These are phyloP conservation scores for Struthio camelus DNA, from an alignment of 2,113 vertebrate species.

Conservation along the genomic window DNA sequence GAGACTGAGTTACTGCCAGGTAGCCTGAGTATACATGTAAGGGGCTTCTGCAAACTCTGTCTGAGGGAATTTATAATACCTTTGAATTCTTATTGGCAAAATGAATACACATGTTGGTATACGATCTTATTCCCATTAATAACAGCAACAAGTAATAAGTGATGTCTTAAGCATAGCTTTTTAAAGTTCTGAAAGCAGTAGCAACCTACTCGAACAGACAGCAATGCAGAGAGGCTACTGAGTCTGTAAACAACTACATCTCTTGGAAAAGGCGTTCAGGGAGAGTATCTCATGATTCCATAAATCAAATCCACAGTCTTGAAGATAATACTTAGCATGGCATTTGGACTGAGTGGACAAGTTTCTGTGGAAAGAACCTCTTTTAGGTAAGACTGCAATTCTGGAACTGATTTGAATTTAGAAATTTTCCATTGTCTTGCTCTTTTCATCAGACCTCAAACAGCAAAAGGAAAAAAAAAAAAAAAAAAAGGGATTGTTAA, in stretches of 20 bases:
- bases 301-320: too few species aligned
- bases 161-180: neutral
- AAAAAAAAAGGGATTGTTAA: neutral
- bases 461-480: neutral
- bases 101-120: neutral
- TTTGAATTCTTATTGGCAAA: neutral
- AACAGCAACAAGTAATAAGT: neutral
- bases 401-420: neutral
- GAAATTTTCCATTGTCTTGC: neutral
- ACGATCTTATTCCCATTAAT: too few species aligned
- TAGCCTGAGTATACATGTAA: neutral
- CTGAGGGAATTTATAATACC: neutral
- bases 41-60: neutral
- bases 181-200: neutral
- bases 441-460: neutral
- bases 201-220: neutral
- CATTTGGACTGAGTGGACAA: too few species aligned
- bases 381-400: neutral
- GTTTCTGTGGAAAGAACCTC: neutral
- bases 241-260: neutral
- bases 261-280: neutral
- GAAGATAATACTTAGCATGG: accelerated
- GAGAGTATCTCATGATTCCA: neutral
- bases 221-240: neutral
- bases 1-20: neutral